Base-by-base conservation (phyloP, 1,140 invertebrate species). In the Lordiphosa stackelbergi region DNA sequence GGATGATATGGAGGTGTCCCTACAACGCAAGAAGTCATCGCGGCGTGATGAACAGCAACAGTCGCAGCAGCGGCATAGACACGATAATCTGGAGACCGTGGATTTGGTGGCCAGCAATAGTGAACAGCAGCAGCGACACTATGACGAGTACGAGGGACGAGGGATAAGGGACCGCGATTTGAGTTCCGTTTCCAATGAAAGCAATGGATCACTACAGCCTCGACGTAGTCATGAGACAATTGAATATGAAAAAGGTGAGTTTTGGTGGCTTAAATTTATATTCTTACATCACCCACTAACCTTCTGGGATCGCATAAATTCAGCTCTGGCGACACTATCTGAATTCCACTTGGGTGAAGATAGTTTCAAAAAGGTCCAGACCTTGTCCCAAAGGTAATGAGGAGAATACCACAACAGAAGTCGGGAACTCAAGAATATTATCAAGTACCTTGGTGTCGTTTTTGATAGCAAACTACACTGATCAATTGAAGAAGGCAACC, bases 161-260 rank as follows among this genome's bases (percentile, higher is more conserved):
- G 59, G 83, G 1, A 73, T 69, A 31, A 62, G 87, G 8, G 87
- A 87, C 48, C 69, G 86, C 5, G 86, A 88, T 53, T 56, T 88
- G 5, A 88, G 87, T 64, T 88, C 87, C 2, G 86, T 88, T 2
- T 88, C 87, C 22, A 88, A 88, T 53, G 86, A 88, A 13, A 89
- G 86, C 69, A 87, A 86, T n/a, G 88, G 87, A 24, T 89, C 88
- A 7, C 46, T 75, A 36, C 83, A 88, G 36, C 86, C 87, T 56
- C 83, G 88, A 31, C 86, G 87, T 38, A 88, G 87, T 66, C 86
- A 87, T 52, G 88, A 89, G 43, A 53, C 78, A 31, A 88, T 90
- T 79, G 90, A 90, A 66, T 86, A 88, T 53, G 91, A 91, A 66
- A 86, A 85, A 69, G 90, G 90, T 91, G 86, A 86, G 37, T 31